phyloP scores from a whole-genome alignment of 2,113 vertebrate species.

The Silurus glanis region DNA sequence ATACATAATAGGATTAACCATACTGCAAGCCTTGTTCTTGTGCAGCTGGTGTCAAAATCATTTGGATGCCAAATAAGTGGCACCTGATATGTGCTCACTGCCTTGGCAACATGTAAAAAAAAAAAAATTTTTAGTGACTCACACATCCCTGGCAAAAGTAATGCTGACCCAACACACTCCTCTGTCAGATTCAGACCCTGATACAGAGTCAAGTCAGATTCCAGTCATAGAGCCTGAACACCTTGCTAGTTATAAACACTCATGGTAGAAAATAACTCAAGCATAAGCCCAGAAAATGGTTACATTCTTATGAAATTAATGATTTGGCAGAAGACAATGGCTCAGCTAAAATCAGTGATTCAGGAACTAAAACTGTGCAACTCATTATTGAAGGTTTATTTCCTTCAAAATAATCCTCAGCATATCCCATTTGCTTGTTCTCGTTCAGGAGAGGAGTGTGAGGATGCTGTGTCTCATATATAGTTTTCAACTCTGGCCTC shows the following conservation, averaged over 20 bases:
- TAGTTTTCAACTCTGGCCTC: not conserved
- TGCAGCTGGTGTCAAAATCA: not conserved
- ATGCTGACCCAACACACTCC: not conserved
- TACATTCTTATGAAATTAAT: not conserved
- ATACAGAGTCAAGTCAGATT: not conserved
- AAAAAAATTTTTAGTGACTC: not conserved
- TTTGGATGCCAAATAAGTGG: not conserved
- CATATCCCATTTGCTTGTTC: not conserved
- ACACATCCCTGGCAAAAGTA: not conserved
- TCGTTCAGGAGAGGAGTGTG: not conserved
- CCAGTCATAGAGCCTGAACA: not conserved
- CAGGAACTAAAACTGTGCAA: not conserved
- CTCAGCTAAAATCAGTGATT: not conserved
- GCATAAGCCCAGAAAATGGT: not conserved
- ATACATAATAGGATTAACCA: not conserved
- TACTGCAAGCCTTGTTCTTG: not conserved
- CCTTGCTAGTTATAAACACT: not conserved
- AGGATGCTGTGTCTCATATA: not conserved
- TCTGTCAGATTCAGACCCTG: not conserved
- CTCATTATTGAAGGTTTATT: not conserved
- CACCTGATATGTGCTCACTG: not conserved
- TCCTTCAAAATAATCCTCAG: not conserved
- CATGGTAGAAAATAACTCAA: not conserved
- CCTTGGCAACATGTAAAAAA: conserved; percentile 8
- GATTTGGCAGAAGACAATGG: not conserved